Evolutionary conservation across 2,797 vertebrate species (phyloP), one percentile per base, ranked within the genome.

Genomic region (Zenarchopterus dispar): DNA sequence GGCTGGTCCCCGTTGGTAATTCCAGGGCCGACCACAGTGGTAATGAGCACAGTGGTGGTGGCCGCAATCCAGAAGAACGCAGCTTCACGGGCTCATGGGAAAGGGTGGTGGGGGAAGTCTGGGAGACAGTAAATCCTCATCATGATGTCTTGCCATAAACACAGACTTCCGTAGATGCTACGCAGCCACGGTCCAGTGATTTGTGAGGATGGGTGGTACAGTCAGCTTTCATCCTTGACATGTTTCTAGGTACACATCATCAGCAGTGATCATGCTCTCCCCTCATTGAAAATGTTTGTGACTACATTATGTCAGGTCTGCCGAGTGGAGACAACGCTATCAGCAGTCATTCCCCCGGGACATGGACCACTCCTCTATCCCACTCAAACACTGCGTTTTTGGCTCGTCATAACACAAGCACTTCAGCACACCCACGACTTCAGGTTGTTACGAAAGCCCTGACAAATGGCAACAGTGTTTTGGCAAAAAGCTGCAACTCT

Each of bases 21-120:
- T 94, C 90, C 91, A 89, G 73, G 78, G 82, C 85, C 58, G 73
- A 93, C 93, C 92, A 80, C 92, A 93, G 92, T 87, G 88, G 91
- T 91, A 92, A 91, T 91, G 89, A 93, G 87, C 84, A 81, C 55
- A 45, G 78, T 43, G 73, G 81, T 67, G 73, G 83, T 88, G 88
- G 87, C 82, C 18, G 75, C 77, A 77, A 75, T 93, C 91, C 91
- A 90, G 86, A 79, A 86, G 84, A 90, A 92, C 74, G 47, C 83
- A 85, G 84, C 80, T 90, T 84, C 71, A 57, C 62, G 70, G 75
- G 78, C 90, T 91, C 91, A 84, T 87, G 90, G 90, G 91, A 93
- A 88, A 91, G 89, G 89, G 89, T 80, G 90, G 87, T 69, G 84
- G 89, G 83, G 85, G 85, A 89, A 88, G 83, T 91, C 74, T 60